Conservation (phyloP, 2,113 vertebrate species). For the Oreochromis spilurus region DNA sequence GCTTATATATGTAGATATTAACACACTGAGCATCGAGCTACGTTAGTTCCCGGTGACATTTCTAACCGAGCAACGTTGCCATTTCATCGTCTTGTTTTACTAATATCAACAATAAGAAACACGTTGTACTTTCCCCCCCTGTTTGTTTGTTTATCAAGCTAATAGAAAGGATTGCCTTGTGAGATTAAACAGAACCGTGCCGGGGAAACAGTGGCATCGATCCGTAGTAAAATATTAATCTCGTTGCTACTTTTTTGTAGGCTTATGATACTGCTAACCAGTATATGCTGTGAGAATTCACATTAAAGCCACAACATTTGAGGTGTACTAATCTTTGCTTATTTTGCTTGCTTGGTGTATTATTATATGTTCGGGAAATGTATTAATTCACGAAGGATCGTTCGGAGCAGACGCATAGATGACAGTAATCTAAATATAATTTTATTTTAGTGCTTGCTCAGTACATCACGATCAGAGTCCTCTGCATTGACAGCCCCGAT, state of each 20-base stretch:
- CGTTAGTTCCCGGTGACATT: slow-evolving; percentile 13
- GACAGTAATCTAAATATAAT: not conserved
- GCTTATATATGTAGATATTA: not conserved
- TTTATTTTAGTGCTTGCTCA: not conserved
- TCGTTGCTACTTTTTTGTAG: not conserved
- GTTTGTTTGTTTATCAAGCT: not conserved
- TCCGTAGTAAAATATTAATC: not conserved
- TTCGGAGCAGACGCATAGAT: not conserved
- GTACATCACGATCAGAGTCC: slow-evolving; percentile 7
- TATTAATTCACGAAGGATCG: not conserved
- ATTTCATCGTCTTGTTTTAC: slow-evolving; percentile 7
- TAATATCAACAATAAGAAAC: not conserved
- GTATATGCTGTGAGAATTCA: not conserved
- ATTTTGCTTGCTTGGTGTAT: not conserved
- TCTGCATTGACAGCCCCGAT: slow-evolving; percentile 1
- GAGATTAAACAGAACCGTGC: not conserved
- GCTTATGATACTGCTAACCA: not conserved
- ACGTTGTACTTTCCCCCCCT: not conserved
- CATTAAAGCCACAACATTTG: not conserved
- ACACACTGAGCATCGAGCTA: not conserved
- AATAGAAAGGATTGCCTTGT: not conserved
- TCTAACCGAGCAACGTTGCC: not conserved
- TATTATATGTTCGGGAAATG: not conserved
- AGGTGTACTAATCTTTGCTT: not conserved
- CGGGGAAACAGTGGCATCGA: not conserved